Conservation (phyloP, 2,888 invertebrate genomes). For the Eupelmus urozonus region DNA sequence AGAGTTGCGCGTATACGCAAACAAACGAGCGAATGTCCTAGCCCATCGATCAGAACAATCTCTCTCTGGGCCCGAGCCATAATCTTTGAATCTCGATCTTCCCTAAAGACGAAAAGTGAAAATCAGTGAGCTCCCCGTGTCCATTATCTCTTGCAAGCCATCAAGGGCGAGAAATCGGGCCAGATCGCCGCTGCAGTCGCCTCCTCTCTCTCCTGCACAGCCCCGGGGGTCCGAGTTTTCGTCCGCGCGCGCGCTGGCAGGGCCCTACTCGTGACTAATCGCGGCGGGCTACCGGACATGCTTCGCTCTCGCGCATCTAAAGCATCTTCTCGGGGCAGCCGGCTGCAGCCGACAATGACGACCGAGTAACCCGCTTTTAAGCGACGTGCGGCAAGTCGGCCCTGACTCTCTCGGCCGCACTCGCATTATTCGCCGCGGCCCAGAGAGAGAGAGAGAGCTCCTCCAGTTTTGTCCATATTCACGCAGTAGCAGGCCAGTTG, state of each 20-base stretch:
- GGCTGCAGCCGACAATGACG: constrained; percentile 69
- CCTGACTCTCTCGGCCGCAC: constrained; percentile 59
- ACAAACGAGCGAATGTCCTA: no score
- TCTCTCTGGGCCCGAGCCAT: no score
- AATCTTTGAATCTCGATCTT: no score
- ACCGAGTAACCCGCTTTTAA: constrained; percentile 73
- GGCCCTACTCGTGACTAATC: constrained; percentile 69
- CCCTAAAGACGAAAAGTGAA: constrained; percentile 27
- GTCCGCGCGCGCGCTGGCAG: no score
- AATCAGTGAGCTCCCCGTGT: constrained; percentile 3
- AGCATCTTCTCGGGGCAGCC: constrained; percentile 29
- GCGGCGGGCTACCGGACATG: constrained; percentile 63
- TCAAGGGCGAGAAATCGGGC: constrained; percentile 43
- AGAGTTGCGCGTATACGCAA: no score
- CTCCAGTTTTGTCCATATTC: constrained; percentile 58
- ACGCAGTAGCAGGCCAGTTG: constrained; percentile 1
- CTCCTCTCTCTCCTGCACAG: background rate
- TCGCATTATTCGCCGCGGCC: constrained; percentile 59
- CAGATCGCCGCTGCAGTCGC: constrained; percentile 41
- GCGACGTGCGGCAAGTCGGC: constrained; percentile 50
- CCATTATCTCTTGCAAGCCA: constrained; percentile 1
- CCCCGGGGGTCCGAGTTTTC: no score
- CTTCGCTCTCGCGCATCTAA: background rate
- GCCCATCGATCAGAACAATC: no score
- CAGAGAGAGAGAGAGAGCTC: constrained; percentile 60